Evolutionary conservation across 2,888 invertebrate genomes (phyloP), one percentile per base, ranked within the genome.

Genomic region (Sinodicranocentrus sp.): DNA sequence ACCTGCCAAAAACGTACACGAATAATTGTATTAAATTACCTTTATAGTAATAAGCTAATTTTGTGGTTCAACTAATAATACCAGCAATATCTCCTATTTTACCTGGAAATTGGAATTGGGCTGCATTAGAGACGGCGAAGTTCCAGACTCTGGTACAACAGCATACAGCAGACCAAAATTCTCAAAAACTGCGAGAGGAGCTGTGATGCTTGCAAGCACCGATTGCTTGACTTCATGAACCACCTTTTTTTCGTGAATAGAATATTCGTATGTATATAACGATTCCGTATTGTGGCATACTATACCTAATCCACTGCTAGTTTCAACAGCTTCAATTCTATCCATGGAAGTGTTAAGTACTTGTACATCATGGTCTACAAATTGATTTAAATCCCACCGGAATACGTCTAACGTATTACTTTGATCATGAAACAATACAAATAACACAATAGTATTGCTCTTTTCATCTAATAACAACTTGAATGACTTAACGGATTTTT

Each of bases 51-150:
- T 10, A 33, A 33, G 33, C 10, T 10, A 33, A 6, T 33, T 3
- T 33, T 33, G 33, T 3, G 33, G 33, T 33, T 3, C 33, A 33
- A 10, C 33, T 33, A 33, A 33, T 33, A 33, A 33, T n/a, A n/a
- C n/a, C n/a, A 6, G 44, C 2, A 43, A 43, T 43, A 25, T n/a
- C 43, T 3, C 10, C 8, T 23, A 39, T 21, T 28, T 43, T 23
- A 79, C 78, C 43, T 79, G 63, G n/a, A 72, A 79, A 52, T 79
- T 79, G 33, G 71, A 79, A 3, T 63, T 65, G 1, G 79, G 79
- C 23, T 76, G 52, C 26, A 63, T 76, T 0, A 76, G 15, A 6
- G 54, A n/a, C 43, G 78, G 2, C 0, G 61, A 10, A 0, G 68
- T 57, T 5, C 63, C 72, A 0, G 63, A 23, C 25, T 82, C 73